phyloP scores from a whole-genome alignment of 2,113 vertebrate genomes.

The Pogonocichla stellata region DNA sequence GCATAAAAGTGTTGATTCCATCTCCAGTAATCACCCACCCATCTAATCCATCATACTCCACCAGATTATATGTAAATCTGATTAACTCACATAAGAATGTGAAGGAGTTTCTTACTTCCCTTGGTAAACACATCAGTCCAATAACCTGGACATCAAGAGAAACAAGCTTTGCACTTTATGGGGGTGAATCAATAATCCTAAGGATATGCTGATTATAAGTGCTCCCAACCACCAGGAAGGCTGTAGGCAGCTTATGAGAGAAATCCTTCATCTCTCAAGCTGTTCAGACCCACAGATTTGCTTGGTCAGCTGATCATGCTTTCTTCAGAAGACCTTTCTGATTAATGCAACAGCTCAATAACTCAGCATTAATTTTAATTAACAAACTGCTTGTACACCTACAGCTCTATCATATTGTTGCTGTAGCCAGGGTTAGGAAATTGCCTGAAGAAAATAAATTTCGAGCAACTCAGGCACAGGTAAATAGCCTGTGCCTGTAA shows the following conservation, averaged over 20 bases:
- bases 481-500: conserved; percentile 21
- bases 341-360: background rate
- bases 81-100: background rate
- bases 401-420: background rate
- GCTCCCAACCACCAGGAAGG: background rate
- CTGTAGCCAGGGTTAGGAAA: background rate
- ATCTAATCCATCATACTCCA: background rate
- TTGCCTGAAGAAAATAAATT: background rate
- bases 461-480: conserved; percentile 22
- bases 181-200: background rate
- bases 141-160: background rate
- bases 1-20: background rate
- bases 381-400: background rate
- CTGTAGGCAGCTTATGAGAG: background rate
- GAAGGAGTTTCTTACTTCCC: background rate
- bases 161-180: background rate
- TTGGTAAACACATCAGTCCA: background rate
- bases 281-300: background rate
- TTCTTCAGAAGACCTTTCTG: background rate
- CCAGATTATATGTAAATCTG: background rate
- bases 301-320: background rate
- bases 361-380: conserved; percentile 22
- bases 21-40: background rate
- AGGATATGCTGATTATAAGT: background rate
- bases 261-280: background rate